These are phyloP conservation scores for Allacma fusca DNA, from an alignment of 2,888 invertebrate genomes.

Conservation along the genomic window DNA sequence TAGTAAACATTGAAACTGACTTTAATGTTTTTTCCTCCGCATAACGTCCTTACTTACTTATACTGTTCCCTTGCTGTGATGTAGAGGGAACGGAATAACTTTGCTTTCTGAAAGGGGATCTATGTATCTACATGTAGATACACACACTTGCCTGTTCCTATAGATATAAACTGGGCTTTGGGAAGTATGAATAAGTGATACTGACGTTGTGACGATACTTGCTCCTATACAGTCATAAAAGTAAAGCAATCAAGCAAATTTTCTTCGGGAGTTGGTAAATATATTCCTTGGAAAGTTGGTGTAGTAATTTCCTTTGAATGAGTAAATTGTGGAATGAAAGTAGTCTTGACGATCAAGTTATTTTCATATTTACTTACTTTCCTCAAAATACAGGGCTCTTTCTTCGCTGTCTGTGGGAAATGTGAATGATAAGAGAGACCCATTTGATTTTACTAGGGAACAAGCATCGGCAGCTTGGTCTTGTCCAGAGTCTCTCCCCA, in stretches of 20 bases:
- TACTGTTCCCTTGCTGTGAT: too few relatives aligned
- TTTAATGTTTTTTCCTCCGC: too few relatives aligned
- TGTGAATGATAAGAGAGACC: slow-evolving; percentile 18
- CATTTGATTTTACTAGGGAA: slow-evolving; percentile 3
- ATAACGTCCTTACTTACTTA: not conserved
- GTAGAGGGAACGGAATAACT: too few relatives aligned
- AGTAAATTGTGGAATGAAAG: not conserved
- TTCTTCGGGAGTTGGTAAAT: not conserved
- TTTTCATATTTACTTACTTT: slow-evolving; percentile 17
- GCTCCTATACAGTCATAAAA: slow-evolving; percentile 12
- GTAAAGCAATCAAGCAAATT: slow-evolving; percentile 5
- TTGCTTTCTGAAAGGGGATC: too few relatives aligned
- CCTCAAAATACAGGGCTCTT: not conserved
- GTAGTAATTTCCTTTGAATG: slow-evolving; percentile 22
- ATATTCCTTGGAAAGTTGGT: not conserved
- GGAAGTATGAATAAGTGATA: too few relatives aligned
- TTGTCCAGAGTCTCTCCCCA: too few relatives aligned
- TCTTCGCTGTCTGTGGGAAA: slow-evolving; percentile 11
- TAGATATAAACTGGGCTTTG: too few relatives aligned
- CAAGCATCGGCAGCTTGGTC: too few relatives aligned
- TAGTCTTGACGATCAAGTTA: not conserved
- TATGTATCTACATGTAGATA: too few relatives aligned
- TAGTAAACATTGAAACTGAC: slow-evolving; percentile 18
- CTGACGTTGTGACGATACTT: not conserved
- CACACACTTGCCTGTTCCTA: too few relatives aligned